Percentiles rank a stretch among this genome's conserved stretches.
Evolutionary conservation across 2,797 vertebrate genomes (phyloP).

Genomic region (Phyllotis vaccarum): DNA sequence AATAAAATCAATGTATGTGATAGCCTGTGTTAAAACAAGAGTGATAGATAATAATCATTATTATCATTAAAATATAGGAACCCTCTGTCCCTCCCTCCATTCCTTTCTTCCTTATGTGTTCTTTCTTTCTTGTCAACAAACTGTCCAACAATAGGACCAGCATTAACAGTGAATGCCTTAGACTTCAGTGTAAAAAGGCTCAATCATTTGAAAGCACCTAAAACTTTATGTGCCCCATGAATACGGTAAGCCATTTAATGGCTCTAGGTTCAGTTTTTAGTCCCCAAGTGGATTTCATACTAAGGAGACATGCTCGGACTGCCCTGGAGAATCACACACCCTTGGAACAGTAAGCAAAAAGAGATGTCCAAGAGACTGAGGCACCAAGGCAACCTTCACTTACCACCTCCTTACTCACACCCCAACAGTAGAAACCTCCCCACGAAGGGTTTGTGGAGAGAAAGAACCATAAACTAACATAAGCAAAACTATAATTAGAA

Average conservation of each 20-base stretch:
- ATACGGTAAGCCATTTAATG: background rate
- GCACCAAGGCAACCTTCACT: background rate
- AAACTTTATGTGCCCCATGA: background rate
- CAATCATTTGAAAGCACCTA: background rate
- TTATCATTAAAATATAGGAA: background rate
- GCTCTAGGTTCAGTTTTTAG: background rate
- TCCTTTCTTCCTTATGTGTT: background rate
- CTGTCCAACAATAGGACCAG: background rate
- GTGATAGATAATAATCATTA: background rate
- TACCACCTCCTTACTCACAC: background rate
- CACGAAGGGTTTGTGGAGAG: background rate
- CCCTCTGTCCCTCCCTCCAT: background rate
- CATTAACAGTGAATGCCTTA: background rate
- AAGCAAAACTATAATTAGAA: constrained; percentile 36
- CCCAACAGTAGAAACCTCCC: background rate
- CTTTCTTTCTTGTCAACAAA: constrained; percentile 28
- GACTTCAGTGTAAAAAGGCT: background rate
- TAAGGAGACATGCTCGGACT: background rate
- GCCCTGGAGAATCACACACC: background rate
- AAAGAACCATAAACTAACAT: background rate
- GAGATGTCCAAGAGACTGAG: background rate
- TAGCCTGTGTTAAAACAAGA: background rate
- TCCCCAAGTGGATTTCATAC: constrained; percentile 9
- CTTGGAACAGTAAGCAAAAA: background rate
- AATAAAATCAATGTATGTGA: background rate